Evolutionary conservation across 2,888 invertebrate genomes (phyloP), one percentile per base, ranked within the genome.

Genomic region (Cenopis cana): DNA sequence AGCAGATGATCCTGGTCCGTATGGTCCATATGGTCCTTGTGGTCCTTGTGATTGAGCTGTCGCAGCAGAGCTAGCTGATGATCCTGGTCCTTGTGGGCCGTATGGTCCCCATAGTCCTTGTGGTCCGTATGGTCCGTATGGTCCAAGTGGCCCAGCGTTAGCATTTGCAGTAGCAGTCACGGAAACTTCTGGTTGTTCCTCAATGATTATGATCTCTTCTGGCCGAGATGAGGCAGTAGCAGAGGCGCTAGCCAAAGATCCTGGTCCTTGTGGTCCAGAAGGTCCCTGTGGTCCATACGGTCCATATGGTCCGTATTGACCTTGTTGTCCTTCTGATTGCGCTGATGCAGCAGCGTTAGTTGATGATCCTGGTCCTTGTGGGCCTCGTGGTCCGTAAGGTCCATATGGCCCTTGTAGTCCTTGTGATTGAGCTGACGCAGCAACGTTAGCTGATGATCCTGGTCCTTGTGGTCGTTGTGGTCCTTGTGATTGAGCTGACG

Each of bases 181-280:
- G 38, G 24, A n/a, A 46, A 46, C 46, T 54, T 52, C 69, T 17
- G 3, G 10, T 59, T 46, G 61, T 61, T 61, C 68, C 8, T 29
- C 12, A 54, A 54, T 55, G 24, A 60, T 60, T 5, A 11, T 4
- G 56, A 49, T 57, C 24, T 56, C 49, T 55, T 55, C 24, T 36
- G 66, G 14, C 6, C 66, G 55, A 11, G 6, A 5, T n/a, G 33
- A 33, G 5, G 6, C 8, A 33, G 33, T 33, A 33, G 68, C 61
- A 49, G 18, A 1, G 61, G 68, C 61, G 10, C 11, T 36, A 49
- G 68, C 55, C 36, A 55, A 33, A n/a, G 68, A 18, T 56, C 61
- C 33, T 8, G 33, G 5, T 33, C 33, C 33, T 5, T 33, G 5
- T 8, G 33, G 33, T 33, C 33, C 33, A 6, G 2, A 8, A 5